Evolutionary conservation across 2,113 vertebrate species (phyloP).

Genomic region (Elgaria multicarinata): DNA sequence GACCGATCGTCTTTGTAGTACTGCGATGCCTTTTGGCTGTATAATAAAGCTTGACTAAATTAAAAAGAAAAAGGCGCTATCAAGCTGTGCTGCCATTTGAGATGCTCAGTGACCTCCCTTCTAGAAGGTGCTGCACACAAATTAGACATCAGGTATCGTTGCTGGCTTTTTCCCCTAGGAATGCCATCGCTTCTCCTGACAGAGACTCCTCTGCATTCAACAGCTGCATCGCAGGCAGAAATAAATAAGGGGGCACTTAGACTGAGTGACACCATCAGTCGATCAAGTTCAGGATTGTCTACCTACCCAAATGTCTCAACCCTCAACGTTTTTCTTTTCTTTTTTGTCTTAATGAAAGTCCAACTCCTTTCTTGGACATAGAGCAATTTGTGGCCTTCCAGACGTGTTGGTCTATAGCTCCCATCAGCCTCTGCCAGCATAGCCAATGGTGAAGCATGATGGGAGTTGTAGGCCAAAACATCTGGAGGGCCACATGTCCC

Average conservation of each 20-base stretch:
- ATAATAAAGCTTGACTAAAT: conserved; percentile 18
- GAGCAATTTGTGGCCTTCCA: background rate
- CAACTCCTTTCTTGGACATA: background rate
- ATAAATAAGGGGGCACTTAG: background rate
- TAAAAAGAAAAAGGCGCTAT: background rate
- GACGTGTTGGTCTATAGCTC: too few species aligned
- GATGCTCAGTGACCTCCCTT: background rate
- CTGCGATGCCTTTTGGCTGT: background rate
- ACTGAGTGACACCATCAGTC: background rate
- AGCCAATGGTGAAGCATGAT: too few species aligned
- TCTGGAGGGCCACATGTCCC: too few species aligned
- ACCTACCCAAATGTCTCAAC: background rate
- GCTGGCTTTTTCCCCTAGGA: background rate
- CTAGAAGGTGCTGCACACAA: background rate
- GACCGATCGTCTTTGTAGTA: conserved; percentile 22
- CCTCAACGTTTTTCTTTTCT: background rate
- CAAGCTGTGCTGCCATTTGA: background rate
- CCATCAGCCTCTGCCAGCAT: too few species aligned
- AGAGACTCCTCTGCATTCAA: background rate
- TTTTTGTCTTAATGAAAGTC: background rate
- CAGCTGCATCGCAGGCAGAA: background rate
- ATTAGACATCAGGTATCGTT: background rate
- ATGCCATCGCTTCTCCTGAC: background rate
- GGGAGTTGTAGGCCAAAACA: too few species aligned
- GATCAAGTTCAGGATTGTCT: background rate